A percentile compares a stretch with the other conserved stretches of the same genome.
Evolutionary conservation across 2,888 invertebrate genomes (phyloP).

Genomic region (Euphydryas editha): DNA sequence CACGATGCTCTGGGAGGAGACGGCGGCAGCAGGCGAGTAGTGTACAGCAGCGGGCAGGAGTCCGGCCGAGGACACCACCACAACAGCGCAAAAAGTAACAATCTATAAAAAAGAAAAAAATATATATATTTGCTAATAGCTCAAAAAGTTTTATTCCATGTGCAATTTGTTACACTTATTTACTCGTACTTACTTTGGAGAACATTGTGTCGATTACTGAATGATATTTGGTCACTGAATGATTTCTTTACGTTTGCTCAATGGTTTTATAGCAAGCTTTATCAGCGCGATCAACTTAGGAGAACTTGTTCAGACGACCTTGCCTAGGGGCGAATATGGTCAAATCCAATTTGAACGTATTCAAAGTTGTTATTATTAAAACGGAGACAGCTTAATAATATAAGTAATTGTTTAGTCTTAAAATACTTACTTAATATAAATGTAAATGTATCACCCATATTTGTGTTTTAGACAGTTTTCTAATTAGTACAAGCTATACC

Average conservation of each 20-base stretch:
- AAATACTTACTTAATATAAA: too few species aligned
- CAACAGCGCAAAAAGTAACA: slow-evolving; percentile 50
- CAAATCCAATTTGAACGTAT: slow-evolving; percentile 26
- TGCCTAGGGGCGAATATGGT: slow-evolving; percentile 35
- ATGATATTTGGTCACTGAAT: slow-evolving; percentile 51
- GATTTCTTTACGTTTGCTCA: slow-evolving; percentile 37
- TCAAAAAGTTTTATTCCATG: neutral
- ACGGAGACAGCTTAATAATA: too few species aligned
- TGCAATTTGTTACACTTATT: too few species aligned
- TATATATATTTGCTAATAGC: neutral
- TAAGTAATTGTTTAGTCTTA: too few species aligned
- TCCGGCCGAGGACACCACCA: slow-evolving; percentile 53
- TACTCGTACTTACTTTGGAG: slow-evolving; percentile 44
- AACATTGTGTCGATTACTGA: slow-evolving; percentile 52
- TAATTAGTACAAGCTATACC: too few species aligned
- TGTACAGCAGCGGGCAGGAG: slow-evolving; percentile 60
- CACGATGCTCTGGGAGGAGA: slow-evolving; percentile 62
- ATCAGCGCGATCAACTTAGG: slow-evolving; percentile 33
- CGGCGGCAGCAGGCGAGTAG: slow-evolving; percentile 57
- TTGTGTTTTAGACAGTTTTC: too few species aligned
- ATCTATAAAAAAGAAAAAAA: slow-evolving; percentile 41
- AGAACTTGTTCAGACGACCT: slow-evolving; percentile 34
- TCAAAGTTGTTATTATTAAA: too few species aligned
- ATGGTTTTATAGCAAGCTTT: slow-evolving; percentile 18
- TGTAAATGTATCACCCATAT: too few species aligned